Evolutionary conservation across 2,888 invertebrate species (phyloP).

Genomic region (Electrophaes corylata): DNA sequence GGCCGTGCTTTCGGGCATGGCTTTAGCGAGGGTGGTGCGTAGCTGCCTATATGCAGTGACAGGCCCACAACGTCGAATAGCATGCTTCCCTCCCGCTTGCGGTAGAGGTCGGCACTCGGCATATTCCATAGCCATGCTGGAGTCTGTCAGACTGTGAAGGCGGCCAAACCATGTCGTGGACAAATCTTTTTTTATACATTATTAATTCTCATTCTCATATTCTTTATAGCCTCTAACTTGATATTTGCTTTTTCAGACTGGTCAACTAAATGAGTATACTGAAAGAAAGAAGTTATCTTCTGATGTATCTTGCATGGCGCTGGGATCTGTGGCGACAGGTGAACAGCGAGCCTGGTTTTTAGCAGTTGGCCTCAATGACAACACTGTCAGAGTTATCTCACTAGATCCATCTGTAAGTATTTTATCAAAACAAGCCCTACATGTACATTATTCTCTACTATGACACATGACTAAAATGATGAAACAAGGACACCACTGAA

Average conservation of each 20-base stretch:
- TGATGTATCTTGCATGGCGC: conserved; percentile 99
- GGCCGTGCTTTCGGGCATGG: conserved; percentile 59
- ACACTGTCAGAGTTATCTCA: conserved; percentile 98
- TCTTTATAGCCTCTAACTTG: conserved; percentile 24
- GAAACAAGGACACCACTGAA: conserved; percentile 83
- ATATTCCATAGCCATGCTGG: conserved; percentile 91
- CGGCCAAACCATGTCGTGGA: conserved; percentile 88
- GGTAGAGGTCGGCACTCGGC: conserved; percentile 84
- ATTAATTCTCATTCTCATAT: neutral
- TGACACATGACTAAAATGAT: conserved; percentile 60
- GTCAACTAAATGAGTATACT: conserved; percentile 98
- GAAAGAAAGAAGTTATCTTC: conserved; percentile 98
- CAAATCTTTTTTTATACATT: conserved; percentile 56
- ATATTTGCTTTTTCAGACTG: conserved; percentile 87
- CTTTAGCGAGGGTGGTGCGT: conserved; percentile 70
- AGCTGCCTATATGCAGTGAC: conserved; percentile 81
- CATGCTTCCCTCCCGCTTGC: conserved; percentile 78
- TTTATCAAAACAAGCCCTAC: neutral
- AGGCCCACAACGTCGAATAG: conserved; percentile 86
- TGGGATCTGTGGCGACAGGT: conserved; percentile 97
- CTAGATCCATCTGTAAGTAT: conserved; percentile 93
- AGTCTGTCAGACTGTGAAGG: conserved; percentile 87
- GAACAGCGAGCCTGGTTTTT: conserved; percentile 98
- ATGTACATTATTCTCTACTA: neutral
- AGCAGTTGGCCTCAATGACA: conserved; percentile 97